phyloP scores from a whole-genome alignment of 2,113 vertebrate genomes.

The Lutjanus erythropterus region DNA sequence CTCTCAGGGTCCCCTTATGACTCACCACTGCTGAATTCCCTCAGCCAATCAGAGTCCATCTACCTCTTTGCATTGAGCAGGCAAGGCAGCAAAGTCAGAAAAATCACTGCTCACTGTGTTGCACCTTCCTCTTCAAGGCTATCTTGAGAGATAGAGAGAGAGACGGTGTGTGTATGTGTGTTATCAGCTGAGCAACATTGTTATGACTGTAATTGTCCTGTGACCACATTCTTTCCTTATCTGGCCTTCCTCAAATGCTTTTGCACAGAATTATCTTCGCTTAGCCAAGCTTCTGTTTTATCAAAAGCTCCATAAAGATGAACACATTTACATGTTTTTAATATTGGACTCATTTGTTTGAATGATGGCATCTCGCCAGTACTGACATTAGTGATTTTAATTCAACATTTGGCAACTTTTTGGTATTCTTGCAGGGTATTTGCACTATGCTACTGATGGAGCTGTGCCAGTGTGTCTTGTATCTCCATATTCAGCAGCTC shows the following conservation, averaged over 20 bases:
- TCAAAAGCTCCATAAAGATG: background rate
- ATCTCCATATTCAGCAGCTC: background rate
- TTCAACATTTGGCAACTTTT: background rate
- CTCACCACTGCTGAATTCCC: constrained; percentile 82
- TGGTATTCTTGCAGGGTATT: background rate
- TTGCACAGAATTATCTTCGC: constrained; percentile 6
- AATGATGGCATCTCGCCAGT: background rate
- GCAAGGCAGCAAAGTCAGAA: constrained; percentile 57
- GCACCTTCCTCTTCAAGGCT: constrained; percentile 57
- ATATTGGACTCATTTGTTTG: background rate
- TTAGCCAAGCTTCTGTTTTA: background rate
- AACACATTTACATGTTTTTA: background rate
- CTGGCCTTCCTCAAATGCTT: background rate
- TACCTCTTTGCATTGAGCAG: constrained; percentile 40
- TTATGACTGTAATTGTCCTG: constrained; percentile 25
- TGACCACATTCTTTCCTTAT: constrained; percentile 44
- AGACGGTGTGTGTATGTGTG: background rate
- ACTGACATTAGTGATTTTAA: background rate
- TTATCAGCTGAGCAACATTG: background rate
- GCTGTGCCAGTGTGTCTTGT: background rate
- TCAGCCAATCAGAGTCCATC: constrained; percentile 74
- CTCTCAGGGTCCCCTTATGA: constrained; percentile 71
- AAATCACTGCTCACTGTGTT: constrained; percentile 34
- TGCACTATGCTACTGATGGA: background rate
- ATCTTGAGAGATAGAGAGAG: constrained; percentile 8